phyloP scores from a whole-genome alignment of 2,888 invertebrate genomes.

The Kuschelorhynchus macadamiae region DNA sequence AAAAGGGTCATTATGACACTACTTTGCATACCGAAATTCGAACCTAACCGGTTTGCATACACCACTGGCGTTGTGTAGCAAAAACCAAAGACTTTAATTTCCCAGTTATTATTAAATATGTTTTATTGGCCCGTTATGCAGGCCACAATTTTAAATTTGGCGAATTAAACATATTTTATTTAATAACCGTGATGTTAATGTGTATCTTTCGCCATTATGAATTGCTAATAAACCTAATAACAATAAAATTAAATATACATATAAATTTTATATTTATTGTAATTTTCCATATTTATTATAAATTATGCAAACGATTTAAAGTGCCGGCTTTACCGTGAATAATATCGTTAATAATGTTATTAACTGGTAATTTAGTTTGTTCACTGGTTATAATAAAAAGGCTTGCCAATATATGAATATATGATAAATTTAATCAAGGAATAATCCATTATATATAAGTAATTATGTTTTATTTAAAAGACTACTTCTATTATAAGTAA shows the following conservation, averaged over 20 bases:
- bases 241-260: conserved; percentile 49
- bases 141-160: conserved; percentile 36
- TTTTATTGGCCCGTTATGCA: conserved; percentile 24
- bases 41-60: too few species aligned
- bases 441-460: too few species aligned
- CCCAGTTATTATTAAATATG: conserved; percentile 15
- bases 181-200: conserved; percentile 39
- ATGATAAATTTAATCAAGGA: too few species aligned
- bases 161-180: conserved; percentile 34
- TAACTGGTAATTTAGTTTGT: conserved; percentile 7
- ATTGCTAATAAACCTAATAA: conserved; percentile 47
- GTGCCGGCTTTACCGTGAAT: conserved; percentile 16
- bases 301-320: conserved; percentile 38
- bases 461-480: too few species aligned
- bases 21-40: too few species aligned
- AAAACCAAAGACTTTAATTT: conserved; percentile 31
- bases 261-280: conserved; percentile 44
- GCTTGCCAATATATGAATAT: too few species aligned
- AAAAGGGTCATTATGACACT: too few species aligned
- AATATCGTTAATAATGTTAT: conserved; percentile 25
- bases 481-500: too few species aligned
- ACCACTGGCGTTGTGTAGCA: neutral
- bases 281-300: conserved; percentile 35
- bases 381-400: too few species aligned
- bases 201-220: conserved; percentile 40